Conservation (phyloP, 2,888 invertebrate species). For the Dioctria rufipes region DNA sequence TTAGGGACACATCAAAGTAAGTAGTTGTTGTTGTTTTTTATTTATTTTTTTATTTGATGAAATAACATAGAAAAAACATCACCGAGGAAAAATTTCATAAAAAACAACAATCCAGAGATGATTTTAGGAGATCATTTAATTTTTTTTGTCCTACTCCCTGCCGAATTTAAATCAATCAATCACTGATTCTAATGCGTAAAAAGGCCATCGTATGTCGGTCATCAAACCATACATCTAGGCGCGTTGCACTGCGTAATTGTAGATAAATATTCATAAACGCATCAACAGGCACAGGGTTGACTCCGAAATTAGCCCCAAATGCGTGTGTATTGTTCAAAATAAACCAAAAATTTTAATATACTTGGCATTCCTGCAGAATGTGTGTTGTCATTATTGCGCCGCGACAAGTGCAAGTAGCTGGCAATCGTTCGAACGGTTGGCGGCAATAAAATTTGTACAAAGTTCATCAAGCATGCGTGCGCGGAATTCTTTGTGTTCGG, state of each 20-base stretch:
- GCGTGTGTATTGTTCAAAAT: slow-evolving; percentile 13
- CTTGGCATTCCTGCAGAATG: neutral
- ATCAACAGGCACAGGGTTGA: slow-evolving; percentile 2
- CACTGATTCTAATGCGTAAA: neutral
- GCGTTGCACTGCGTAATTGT: neutral
- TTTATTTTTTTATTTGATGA: neutral
- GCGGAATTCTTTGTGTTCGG: slow-evolving; percentile 3
- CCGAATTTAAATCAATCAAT: slow-evolving; percentile 40
- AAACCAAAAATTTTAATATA: neutral
- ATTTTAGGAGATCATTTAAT: neutral
- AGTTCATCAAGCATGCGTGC: neutral
- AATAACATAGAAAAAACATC: neutral
- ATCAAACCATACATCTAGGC: neutral
- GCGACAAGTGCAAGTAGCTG: slow-evolving; percentile 18
- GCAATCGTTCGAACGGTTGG: neutral
- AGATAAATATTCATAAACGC: neutral
- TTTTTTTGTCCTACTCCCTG: neutral
- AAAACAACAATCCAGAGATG: neutral
- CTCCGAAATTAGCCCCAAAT: neutral
- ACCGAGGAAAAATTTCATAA: neutral
- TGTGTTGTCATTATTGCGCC: neutral
- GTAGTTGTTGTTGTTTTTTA: neutral
- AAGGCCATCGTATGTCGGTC: slow-evolving; percentile 24
- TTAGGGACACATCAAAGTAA: slow-evolving; percentile 35
- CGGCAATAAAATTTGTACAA: slow-evolving; percentile 38